Evolutionary conservation across 2,888 invertebrate species (phyloP), one percentile per base, ranked within the genome.

Genomic region (Electrophaes corylata): DNA sequence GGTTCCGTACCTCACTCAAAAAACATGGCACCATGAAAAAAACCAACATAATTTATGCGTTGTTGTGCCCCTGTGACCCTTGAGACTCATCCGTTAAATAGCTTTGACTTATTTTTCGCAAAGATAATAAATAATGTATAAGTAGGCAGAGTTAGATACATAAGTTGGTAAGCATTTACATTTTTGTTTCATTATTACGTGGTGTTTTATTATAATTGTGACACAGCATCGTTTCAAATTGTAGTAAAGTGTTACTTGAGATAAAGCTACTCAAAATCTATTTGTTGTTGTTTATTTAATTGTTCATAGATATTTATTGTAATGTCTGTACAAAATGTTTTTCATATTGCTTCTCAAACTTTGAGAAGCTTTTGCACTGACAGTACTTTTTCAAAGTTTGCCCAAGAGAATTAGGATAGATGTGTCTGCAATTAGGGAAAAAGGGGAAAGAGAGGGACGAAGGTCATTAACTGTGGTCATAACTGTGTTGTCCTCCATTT

Each of bases 371-470:
- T 68, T 64, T 65, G 26, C 67, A 29, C 26, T 65, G 60, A 65
- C 75, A 80, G 79, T 78, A 76, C 72, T 79, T 80, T 76, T 76
- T 73, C 67, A 71, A 66, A 67, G 71, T 80, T 81, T 73, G 73
- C 71, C 76, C 69, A 72, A 72, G 69, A 69, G 66, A 77, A 81
- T 75, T 39, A 50, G 10, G 47, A 51, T 52, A 12, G 44, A 19
- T 57, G 60, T 69, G 62, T 60, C 62, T 63, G 65, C 59, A 62
- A 53, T 65, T 61, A 65, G 59, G 44, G 31, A 16, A 57, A 51
- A 47, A 44, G 58, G 50, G 26, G 47, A 48, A 37, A 26, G 29
- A 23, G 31, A 37, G 44, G 51, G 18, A 6, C 10, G 26, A 6
- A 19, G 47, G 47, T 62, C 65, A 58, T 65, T 62, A 65, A 50